Evolutionary conservation across 2,797 vertebrate species (phyloP).

Genomic region (Parambassis ranga): DNA sequence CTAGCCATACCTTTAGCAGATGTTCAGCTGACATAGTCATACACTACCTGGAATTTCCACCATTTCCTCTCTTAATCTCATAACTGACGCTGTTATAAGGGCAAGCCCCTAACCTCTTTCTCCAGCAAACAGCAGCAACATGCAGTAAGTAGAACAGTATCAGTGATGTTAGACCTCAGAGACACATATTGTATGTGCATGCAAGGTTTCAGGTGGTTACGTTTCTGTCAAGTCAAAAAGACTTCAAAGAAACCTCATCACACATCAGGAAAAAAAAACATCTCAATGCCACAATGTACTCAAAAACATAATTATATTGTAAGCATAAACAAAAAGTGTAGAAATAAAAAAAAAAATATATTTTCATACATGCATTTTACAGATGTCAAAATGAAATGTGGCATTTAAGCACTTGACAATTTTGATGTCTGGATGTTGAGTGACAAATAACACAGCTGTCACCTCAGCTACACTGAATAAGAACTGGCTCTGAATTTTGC

Average conservation of each 20-base stretch:
- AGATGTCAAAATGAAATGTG: not conserved
- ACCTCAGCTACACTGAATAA: not conserved
- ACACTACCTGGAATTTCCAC: conserved; percentile 51
- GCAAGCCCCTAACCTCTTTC: conserved; percentile 54
- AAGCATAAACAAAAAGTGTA: not conserved
- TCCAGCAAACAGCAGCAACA: conserved; percentile 41
- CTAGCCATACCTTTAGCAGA: not conserved
- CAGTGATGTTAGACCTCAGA: conserved; percentile 44
- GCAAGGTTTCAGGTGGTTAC: conserved; percentile 6
- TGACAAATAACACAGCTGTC: not conserved
- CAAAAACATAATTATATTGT: not conserved
- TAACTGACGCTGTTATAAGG: conserved; percentile 44
- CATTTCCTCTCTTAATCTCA: conserved; percentile 52
- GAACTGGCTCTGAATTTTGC: not conserved
- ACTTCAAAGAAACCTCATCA: not conserved
- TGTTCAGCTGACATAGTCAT: conserved; percentile 2
- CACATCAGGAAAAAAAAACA: not conserved
- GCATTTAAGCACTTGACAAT: not conserved
- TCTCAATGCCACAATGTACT: not conserved
- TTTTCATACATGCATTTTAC: not conserved
- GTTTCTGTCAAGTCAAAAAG: not conserved
- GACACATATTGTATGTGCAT: not conserved
- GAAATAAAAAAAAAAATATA: not conserved
- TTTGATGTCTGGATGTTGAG: not conserved
- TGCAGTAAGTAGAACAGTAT: conserved; percentile 40